Percentiles rank a stretch among this genome's conserved stretches.
phyloP scores from a whole-genome alignment of 35 echinoderm and acorn worm species.

The Lytechinus pictus region DNA sequence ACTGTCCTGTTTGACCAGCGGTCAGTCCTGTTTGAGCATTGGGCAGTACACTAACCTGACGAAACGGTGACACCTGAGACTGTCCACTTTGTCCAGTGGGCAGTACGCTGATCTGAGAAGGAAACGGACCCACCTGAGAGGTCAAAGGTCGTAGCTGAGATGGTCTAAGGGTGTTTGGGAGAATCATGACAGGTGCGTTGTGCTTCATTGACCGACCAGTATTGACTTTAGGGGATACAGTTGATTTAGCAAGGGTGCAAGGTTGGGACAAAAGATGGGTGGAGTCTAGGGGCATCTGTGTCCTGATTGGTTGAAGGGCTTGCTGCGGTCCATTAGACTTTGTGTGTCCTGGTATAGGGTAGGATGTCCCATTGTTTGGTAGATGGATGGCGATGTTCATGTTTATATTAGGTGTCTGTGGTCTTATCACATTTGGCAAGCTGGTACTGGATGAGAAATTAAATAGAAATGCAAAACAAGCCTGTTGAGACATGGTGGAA shows the following conservation, averaged over 20 bases:
- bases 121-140: neutral
- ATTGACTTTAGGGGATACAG: neutral
- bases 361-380: neutral
- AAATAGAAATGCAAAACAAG: neutral
- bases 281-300: neutral
- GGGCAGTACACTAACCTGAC: too few relatives aligned
- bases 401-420: constrained; percentile 27
- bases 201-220: neutral
- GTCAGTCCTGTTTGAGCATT: neutral
- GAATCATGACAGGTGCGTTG: neutral
- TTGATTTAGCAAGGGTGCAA: neutral
- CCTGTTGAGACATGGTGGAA: neutral
- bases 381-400: constrained; percentile 47
- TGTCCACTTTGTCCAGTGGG: neutral
- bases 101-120: neutral
- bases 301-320: neutral
- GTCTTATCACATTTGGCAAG: neutral
- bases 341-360: neutral
- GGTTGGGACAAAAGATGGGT: neutral
- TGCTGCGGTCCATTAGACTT: neutral
- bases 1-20: neutral
- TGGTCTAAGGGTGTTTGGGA: neutral
- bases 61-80: neutral
- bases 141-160: constrained; percentile 25
- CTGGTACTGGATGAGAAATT: neutral